Percentiles rank a stretch among this genome's conserved stretches.
phyloP scores from a whole-genome alignment of 1,140 invertebrate species.

The Cydia fagiglandana region DNA sequence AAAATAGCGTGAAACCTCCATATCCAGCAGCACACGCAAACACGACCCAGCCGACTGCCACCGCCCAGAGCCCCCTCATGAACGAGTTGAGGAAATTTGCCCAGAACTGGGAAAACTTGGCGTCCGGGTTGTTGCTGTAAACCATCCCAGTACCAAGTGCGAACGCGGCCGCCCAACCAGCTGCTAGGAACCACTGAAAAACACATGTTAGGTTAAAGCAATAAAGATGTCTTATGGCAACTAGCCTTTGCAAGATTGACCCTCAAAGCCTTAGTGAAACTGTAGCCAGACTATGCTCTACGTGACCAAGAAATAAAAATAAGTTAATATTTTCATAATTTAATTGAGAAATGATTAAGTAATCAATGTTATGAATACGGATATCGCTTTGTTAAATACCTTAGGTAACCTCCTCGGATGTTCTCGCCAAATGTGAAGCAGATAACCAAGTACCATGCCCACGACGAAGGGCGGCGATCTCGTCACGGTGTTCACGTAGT shows the following conservation, averaged over 20 bases:
- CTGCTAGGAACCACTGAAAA: not conserved
- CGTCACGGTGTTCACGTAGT: slow-evolving; percentile 15
- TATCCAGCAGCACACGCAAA: slow-evolving; percentile 9
- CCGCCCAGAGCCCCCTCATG: slow-evolving; percentile 8
- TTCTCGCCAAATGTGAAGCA: slow-evolving; percentile 4
- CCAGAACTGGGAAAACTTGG: not conserved
- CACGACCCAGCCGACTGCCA: slow-evolving; percentile 16
- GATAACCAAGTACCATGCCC: not conserved
- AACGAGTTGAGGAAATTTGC: slow-evolving; percentile 8
- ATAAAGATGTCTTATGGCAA: no score
- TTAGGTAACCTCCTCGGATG: not conserved
- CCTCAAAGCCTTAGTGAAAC: no score
- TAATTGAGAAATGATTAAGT: no score
- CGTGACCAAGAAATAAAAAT: no score
- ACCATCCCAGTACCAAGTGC: not conserved
- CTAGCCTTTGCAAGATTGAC: no score
- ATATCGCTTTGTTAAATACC: not conserved
- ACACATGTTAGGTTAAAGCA: not conserved
- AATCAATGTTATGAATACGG: no score
- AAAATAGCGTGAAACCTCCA: no score
- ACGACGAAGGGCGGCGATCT: slow-evolving; percentile 7
- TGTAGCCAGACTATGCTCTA: no score
- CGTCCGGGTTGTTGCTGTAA: not conserved
- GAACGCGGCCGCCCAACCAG: not conserved
- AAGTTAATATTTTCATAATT: no score